Conservation (phyloP, 1,140 invertebrate genomes). For the Pseudomyrmex flavicornis region DNA sequence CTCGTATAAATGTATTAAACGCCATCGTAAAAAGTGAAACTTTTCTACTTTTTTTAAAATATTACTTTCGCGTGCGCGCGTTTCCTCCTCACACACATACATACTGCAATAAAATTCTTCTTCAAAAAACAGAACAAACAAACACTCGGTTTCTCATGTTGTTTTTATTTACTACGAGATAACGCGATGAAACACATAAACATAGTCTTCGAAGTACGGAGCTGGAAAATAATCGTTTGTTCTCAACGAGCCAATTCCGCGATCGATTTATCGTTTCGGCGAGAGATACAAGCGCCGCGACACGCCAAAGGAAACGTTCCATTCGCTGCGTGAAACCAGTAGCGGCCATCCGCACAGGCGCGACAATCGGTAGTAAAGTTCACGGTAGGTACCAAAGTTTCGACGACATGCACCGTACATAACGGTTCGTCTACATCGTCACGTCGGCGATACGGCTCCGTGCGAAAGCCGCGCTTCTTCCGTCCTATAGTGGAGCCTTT, state of each 20-base stretch:
- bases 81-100: too few species aligned
- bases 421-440: constrained; percentile 42
- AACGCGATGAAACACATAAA: not conserved
- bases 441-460: constrained; percentile 34
- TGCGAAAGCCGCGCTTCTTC: constrained; percentile 22
- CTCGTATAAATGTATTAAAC: not conserved
- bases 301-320: constrained; percentile 30
- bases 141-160: not conserved
- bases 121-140: not conserved
- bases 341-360: not conserved
- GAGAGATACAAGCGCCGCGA: constrained; percentile 35
- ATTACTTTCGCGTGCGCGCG: too few species aligned
- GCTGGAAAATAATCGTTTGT: constrained; percentile 9
- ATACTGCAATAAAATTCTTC: constrained; percentile 10
- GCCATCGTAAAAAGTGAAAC: not conserved
- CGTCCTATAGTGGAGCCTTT: constrained; percentile 16
- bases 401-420: constrained; percentile 35
- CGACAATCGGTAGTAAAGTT: constrained; percentile 62
- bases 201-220: not conserved
- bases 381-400: constrained; percentile 28
- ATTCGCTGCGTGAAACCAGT: constrained; percentile 30
- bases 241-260: not conserved
- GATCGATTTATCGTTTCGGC: not conserved
- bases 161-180: not conserved
- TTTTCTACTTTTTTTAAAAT: not conserved